Evolutionary conservation across 1,140 invertebrate species (phyloP).

Genomic region (Danaus plexippus): DNA sequence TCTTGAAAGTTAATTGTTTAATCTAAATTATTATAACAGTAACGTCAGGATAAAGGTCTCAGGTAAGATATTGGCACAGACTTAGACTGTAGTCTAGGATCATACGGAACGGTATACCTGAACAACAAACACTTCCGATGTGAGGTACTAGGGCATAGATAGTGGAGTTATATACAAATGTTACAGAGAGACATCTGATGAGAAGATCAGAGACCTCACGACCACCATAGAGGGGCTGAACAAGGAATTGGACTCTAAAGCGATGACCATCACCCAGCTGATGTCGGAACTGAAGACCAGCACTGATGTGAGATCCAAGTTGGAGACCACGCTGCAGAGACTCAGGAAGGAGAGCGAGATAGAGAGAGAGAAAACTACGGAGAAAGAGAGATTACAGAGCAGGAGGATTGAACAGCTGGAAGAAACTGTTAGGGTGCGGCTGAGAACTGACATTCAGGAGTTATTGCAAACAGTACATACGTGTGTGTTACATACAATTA

Average conservation of each 20-base stretch:
- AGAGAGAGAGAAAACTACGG: conserved; percentile 24
- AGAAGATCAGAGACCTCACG: too few species aligned
- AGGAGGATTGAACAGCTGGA: conserved; percentile 33
- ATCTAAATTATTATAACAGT: too few species aligned
- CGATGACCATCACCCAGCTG: conserved; percentile 30
- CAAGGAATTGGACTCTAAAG: conserved; percentile 35
- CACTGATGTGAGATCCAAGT: conserved; percentile 25
- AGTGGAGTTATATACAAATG: too few species aligned
- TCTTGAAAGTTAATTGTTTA: too few species aligned
- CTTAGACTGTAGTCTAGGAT: too few species aligned
- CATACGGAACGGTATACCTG: too few species aligned
- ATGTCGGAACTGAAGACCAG: conserved; percentile 39
- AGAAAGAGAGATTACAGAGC: conserved; percentile 26
- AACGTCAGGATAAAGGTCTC: too few species aligned
- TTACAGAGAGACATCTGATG: too few species aligned
- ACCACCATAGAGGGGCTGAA: conserved; percentile 4
- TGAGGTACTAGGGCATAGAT: too few species aligned
- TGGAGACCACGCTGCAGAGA: conserved; percentile 30
- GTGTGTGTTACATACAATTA: neutral
- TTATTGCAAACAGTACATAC: too few species aligned
- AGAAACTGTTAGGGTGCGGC: conserved; percentile 21
- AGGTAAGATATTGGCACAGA: too few species aligned
- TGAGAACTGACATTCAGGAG: neutral
- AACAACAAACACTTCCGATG: too few species aligned
- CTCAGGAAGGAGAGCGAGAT: conserved; percentile 28